phyloP scores from a whole-genome alignment of 2,113 vertebrate genomes.

The Cyanoderma ruficeps region DNA sequence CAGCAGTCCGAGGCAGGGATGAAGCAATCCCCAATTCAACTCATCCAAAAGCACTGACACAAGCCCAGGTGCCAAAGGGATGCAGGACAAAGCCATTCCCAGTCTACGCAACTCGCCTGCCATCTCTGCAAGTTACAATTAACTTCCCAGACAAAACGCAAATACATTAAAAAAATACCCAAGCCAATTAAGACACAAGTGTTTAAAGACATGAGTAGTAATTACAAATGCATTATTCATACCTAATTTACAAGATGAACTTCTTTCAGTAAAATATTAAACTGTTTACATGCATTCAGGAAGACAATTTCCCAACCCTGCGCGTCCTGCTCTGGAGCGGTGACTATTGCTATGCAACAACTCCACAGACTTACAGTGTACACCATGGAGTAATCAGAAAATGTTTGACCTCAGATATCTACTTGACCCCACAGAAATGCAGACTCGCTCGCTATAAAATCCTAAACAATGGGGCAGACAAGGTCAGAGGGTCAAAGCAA shows the following conservation, averaged over 20 bases:
- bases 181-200: conserved; percentile 81
- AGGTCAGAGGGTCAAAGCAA: conserved; percentile 95
- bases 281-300: conserved; percentile 79
- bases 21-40: background rate
- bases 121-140: conserved; percentile 63
- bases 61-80: background rate
- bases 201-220: conserved; percentile 80
- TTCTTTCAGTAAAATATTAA: conserved; percentile 84
- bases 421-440: conserved; percentile 90
- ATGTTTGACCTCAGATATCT: conserved; percentile 85
- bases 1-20: background rate
- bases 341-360: conserved; percentile 63
- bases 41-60: background rate
- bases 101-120: background rate
- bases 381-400: conserved; percentile 75
- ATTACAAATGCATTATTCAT: conserved; percentile 85
- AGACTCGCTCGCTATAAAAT: conserved; percentile 87
- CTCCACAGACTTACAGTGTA: conserved; percentile 66
- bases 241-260: conserved; percentile 83
- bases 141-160: conserved; percentile 75
- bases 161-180: conserved; percentile 72
- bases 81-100: background rate
- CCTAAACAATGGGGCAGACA: conserved; percentile 95
- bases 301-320: conserved; percentile 71
- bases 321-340: conserved; percentile 54